Evolutionary conservation across 2,113 vertebrate species (phyloP).

Genomic region (Ophthalmotilapia sp.): DNA sequence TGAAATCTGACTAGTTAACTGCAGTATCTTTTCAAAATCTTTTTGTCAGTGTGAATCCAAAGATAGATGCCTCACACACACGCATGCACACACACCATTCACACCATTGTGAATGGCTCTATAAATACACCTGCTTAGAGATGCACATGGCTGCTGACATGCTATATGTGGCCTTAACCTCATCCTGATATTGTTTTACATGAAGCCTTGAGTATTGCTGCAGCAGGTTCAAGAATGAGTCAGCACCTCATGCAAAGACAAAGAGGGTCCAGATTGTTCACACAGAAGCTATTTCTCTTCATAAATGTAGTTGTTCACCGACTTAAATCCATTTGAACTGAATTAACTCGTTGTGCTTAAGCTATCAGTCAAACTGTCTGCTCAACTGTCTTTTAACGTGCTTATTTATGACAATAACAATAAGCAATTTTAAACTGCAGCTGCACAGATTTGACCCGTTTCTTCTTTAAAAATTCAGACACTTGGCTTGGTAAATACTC

Average conservation of each 20-base stretch:
- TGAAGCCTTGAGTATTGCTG: constrained; percentile 1
- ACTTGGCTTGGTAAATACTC: not conserved
- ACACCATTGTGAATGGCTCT: constrained; percentile 7
- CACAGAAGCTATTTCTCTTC: not conserved
- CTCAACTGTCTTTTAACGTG: not conserved
- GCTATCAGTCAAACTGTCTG: not conserved
- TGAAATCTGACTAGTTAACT: constrained; percentile 1
- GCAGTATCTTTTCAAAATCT: not conserved
- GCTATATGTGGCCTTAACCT: constrained; percentile 17
- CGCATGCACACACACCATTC: not conserved
- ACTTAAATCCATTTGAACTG: not conserved
- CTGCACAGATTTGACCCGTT: not conserved
- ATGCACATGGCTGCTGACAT: constrained; percentile 21
- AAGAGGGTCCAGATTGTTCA: not conserved
- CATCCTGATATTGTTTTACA: constrained; percentile 43
- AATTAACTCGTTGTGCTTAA: not conserved
- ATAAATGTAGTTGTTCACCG: not conserved
- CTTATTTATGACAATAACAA: not conserved
- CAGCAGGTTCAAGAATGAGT: not conserved
- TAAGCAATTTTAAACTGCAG: not conserved
- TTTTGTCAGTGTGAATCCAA: not conserved
- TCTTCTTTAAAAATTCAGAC: not conserved
- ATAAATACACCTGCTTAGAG: constrained; percentile 54
- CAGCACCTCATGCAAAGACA: not conserved
- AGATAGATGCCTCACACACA: not conserved